phyloP scores from a whole-genome alignment of 2,797 vertebrate genomes.

The Antennarius maculatus region DNA sequence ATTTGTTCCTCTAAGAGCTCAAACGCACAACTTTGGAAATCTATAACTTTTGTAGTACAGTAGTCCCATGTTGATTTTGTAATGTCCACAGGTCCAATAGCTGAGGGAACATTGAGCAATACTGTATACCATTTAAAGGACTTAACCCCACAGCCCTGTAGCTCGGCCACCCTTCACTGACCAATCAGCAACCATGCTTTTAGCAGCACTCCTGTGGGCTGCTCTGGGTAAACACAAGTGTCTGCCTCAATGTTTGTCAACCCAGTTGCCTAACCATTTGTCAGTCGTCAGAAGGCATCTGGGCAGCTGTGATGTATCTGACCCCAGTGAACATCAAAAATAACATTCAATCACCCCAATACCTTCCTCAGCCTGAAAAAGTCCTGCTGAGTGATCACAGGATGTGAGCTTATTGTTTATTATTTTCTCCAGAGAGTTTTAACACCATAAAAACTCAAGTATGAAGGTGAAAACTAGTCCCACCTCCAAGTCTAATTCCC shows the following conservation, averaged over 20 bases:
- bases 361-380: neutral
- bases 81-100: conserved; percentile 57
- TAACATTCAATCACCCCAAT: conserved; percentile 31
- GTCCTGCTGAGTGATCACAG: conserved; percentile 26
- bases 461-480: conserved; percentile 9
- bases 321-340: conserved; percentile 57
- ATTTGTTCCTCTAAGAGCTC: conserved; percentile 23
- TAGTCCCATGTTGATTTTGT: conserved; percentile 54
- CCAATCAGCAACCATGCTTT: conserved; percentile 84
- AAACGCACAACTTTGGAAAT: conserved; percentile 26
- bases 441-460: conserved; percentile 23
- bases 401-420: conserved; percentile 38
- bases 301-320: conserved; percentile 77
- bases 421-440: conserved; percentile 32
- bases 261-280: conserved; percentile 84
- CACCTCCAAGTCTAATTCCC: neutral
- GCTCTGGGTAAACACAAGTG: conserved; percentile 81
- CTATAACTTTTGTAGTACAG: conserved; percentile 32
- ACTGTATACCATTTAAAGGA: conserved; percentile 73
- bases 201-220: conserved; percentile 77
- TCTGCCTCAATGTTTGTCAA: conserved; percentile 83
- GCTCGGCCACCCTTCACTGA: conserved; percentile 75
- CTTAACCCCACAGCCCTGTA: conserved; percentile 48
- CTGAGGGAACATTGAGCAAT: conserved; percentile 78
- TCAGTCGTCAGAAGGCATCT: conserved; percentile 78